Conservation (phyloP, 2,888 invertebrate genomes). For the Pterostichus niger region DNA sequence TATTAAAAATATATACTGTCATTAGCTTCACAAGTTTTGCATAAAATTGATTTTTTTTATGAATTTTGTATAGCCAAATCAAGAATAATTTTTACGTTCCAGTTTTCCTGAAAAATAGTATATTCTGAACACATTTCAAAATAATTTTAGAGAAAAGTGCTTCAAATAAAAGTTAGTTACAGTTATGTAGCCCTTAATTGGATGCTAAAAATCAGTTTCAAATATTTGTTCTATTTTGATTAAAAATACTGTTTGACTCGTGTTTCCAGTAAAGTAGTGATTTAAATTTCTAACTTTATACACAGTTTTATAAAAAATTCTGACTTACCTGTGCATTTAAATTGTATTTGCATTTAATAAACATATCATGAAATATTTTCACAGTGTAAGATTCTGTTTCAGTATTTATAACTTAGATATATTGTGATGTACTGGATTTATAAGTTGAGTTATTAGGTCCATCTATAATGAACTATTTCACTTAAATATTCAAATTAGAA, state of each 20-base stretch:
- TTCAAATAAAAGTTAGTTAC: no score
- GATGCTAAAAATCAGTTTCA: no score
- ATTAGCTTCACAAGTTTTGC: no score
- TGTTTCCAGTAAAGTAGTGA: constrained; percentile 15
- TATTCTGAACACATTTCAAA: no score
- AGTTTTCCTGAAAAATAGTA: no score
- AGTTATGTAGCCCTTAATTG: no score
- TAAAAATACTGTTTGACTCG: constrained; percentile 27
- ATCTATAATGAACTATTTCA: constrained; percentile 11
- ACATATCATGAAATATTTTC: constrained; percentile 62
- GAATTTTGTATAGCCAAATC: no score
- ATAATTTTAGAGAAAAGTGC: no score
- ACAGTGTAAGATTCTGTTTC: constrained; percentile 33
- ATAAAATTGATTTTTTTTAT: no score
- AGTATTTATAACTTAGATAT: constrained; percentile 42
- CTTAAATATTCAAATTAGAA: no score
- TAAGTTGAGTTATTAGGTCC: constrained; percentile 9
- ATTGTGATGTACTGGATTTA: constrained; percentile 25
- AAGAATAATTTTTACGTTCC: no score
- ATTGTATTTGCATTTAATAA: constrained; percentile 64
- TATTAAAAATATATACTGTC: no score
- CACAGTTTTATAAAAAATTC: constrained; percentile 11
- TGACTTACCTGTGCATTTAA: constrained; percentile 31
- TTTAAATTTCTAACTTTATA: constrained; percentile 42
- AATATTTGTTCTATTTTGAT: constrained; percentile 13